phyloP scores from a whole-genome alignment of 2,113 vertebrate species.

The Dasyurus viverrinus region DNA sequence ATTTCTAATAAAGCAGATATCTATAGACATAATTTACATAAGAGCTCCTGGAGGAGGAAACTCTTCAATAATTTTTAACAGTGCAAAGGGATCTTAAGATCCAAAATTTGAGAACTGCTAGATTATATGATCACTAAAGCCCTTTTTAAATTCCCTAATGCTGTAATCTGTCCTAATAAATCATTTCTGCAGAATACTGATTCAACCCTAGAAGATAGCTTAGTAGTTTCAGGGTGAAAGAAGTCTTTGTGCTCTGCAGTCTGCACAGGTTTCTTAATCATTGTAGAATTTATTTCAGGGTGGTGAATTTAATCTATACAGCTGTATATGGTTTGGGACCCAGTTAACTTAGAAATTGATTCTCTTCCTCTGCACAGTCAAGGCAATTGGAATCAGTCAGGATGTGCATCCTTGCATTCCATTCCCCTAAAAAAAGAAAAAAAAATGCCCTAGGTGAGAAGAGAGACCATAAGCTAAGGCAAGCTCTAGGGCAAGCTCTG shows the following conservation, averaged over 20 bases:
- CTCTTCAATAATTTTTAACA: not conserved
- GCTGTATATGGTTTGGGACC: slow-evolving; percentile 11
- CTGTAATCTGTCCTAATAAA: not conserved
- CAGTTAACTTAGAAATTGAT: slow-evolving; percentile 58
- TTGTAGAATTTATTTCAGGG: slow-evolving; percentile 28
- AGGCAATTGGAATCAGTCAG: slow-evolving; percentile 40
- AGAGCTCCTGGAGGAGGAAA: not conserved
- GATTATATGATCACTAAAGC: too few relatives aligned
- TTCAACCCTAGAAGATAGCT: not conserved
- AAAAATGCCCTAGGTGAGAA: not conserved
- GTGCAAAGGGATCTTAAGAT: not conserved
- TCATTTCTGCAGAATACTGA: not conserved
- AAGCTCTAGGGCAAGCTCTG: not conserved
- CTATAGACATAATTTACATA: not conserved
- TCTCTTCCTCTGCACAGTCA: slow-evolving; percentile 46
- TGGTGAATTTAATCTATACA: slow-evolving; percentile 42
- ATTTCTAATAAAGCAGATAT: not conserved
- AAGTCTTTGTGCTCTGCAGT: slow-evolving; percentile 13
- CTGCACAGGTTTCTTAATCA: slow-evolving; percentile 42
- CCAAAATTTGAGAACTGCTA: not conserved
- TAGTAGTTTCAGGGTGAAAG: not conserved
- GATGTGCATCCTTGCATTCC: not conserved
- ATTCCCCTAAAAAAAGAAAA: not conserved
- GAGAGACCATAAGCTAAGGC: not conserved
- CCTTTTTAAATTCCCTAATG: not conserved